Conservation (phyloP, 2,797 vertebrate species). For the Acanthurus lineatus region DNA sequence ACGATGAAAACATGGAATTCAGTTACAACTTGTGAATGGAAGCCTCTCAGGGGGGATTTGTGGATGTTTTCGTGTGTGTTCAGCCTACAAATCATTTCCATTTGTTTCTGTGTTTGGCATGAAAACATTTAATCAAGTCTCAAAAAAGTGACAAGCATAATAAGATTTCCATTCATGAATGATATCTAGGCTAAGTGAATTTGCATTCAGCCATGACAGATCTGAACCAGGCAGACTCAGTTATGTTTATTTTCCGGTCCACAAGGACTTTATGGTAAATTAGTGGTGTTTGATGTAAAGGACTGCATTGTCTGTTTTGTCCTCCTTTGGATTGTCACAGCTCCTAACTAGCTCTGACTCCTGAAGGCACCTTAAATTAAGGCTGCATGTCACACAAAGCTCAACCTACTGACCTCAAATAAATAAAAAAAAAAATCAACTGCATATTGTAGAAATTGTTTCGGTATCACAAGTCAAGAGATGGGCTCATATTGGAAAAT, state of each 20-base stretch:
- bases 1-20: conserved; percentile 82
- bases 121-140: conserved; percentile 49
- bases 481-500: not conserved
- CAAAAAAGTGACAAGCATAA: conserved; percentile 29
- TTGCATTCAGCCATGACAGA: conserved; percentile 59
- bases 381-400: conserved; percentile 21
- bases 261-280: conserved; percentile 70
- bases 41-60: conserved; percentile 68
- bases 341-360: conserved; percentile 22
- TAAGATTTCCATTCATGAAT: conserved; percentile 43
- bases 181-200: conserved; percentile 30
- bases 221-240: conserved; percentile 39
- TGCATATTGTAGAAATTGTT: not conserved
- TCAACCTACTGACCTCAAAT: not conserved
- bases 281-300: conserved; percentile 73
- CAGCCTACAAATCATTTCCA: conserved; percentile 51
- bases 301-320: conserved; percentile 55
- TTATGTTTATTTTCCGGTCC: conserved; percentile 67
- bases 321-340: conserved; percentile 61
- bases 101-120: conserved; percentile 47
- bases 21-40: conserved; percentile 78
- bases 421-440: not conserved
- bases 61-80: conserved; percentile 59
- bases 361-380: conserved; percentile 35
- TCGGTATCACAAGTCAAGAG: not conserved